Base-by-base conservation (phyloP, 2,113 vertebrate species). In the Promerops cafer region DNA sequence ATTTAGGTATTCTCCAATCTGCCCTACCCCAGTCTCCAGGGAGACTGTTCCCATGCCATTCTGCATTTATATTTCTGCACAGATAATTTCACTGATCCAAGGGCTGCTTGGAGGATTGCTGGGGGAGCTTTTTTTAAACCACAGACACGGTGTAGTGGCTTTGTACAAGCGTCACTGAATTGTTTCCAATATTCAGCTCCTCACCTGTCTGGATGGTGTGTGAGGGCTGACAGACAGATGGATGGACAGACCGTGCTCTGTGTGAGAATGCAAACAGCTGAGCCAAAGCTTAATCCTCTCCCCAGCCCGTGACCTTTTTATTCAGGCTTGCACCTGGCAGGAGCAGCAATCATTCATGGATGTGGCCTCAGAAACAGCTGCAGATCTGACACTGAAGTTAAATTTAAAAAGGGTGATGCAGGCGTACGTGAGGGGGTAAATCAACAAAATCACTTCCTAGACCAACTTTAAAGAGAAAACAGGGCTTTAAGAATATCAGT, bases 261-360 rank as follows among this genome's bases (percentile, higher is more conserved):
- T 49, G 90, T 88, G 86, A 95, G 95, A 91, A 92, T 64, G 91
- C 53, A 75, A 93, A 96, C 92, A 97, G 94, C 96, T 78, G 87
- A 95, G 80, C 94, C 90, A 94, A 89, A 69, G 96, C 87, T 70
- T 94, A 77, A 90, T 94, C 91, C 89, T 91, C 50, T 53, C 37
- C 26, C 66, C 33, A 74, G 71, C 85, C 82, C 0, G 0, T 10
- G 79, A 77, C 79, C 95, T 95, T 96, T 95, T 95, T 57, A 81
- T 87, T 92, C 69, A 35, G 8, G 11, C 86, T 87, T 86, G 93
- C 57, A 96, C 77, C 90, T 94, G 95, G 94, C 39, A 86, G 86
- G 74, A 61, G 94, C 91, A 87, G 82, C 89, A 69, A 68, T 40
- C 90, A 35, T 81, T 94, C 89, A 42, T 16, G 40, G 69, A 33